phyloP scores from a whole-genome alignment of 2,888 invertebrate genomes.

The Dicranocentrus wangi region DNA sequence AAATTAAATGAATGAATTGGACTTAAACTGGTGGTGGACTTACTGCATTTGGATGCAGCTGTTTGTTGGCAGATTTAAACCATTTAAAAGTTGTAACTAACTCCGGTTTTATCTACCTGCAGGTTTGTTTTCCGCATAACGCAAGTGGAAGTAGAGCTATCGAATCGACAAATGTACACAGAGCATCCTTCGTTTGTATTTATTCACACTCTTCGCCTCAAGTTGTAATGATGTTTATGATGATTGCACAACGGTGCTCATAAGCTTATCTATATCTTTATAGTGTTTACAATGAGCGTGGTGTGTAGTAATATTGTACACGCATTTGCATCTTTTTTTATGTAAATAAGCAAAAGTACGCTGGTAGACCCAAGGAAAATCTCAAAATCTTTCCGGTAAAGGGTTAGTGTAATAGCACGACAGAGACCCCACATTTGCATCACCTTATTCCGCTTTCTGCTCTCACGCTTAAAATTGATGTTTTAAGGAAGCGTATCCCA shows the following conservation, averaged over 20 bases:
- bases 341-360: constrained; percentile 13
- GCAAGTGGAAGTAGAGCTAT: too few species aligned
- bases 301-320: background rate
- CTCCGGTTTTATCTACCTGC: too few species aligned
- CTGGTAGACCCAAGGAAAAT: background rate
- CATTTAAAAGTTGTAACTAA: too few species aligned
- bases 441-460: constrained; percentile 24
- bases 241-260: constrained; percentile 33
- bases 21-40: too few species aligned
- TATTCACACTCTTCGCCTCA: too few species aligned
- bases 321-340: constrained; percentile 18
- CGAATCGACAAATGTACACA: too few species aligned
- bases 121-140: too few species aligned
- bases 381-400: background rate
- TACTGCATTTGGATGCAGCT: too few species aligned
- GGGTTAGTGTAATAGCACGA: background rate
- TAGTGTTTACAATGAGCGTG: background rate
- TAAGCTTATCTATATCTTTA: constrained; percentile 8
- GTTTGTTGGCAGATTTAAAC: too few species aligned
- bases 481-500: constrained; percentile 29
- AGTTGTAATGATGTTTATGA: constrained; percentile 32
- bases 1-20: too few species aligned
- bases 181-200: too few species aligned
- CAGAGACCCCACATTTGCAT: constrained; percentile 7
- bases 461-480: constrained; percentile 21